phyloP scores from a whole-genome alignment of 1,140 invertebrate genomes.

The Sesamia nonagrioides region DNA sequence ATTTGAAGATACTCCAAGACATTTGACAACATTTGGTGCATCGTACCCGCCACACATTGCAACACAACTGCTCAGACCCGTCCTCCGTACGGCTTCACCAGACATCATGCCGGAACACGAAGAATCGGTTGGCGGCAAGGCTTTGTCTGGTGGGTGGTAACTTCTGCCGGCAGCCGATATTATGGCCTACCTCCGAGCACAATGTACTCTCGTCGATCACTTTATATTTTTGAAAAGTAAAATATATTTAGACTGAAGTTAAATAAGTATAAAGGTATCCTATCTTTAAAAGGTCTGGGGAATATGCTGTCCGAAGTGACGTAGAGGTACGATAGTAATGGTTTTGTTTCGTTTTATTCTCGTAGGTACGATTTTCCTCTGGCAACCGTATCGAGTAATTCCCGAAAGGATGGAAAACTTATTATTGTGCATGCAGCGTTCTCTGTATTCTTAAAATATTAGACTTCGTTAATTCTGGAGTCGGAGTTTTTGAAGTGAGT shows the following conservation, averaged over 20 bases:
- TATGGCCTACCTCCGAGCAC: no score
- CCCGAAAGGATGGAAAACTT: neutral
- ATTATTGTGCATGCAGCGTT: constrained; percentile 2
- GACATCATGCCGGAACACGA: no score
- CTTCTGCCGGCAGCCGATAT: no score
- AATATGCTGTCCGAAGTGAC: constrained; percentile 8
- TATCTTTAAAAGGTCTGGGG: neutral
- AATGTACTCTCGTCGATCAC: neutral
- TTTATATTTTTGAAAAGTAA: constrained; percentile 16
- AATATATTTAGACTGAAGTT: constrained; percentile 23
- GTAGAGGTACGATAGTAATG: constrained; percentile 12
- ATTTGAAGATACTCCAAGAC: no score
- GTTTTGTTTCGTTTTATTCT: constrained; percentile 12
- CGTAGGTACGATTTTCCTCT: neutral
- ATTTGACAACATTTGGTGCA: no score
- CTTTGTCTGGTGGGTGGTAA: no score
- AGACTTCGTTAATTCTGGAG: neutral
- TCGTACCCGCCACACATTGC: no score
- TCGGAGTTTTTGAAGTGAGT: neutral
- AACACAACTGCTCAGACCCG: no score
- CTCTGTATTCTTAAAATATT: constrained; percentile 7
- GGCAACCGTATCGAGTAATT: constrained; percentile 6
- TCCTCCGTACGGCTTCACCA: no score
- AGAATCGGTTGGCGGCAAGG: no score
- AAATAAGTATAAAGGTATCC: no score